Base-by-base conservation (phyloP, 2,888 invertebrate genomes). In the Morpho deidamia region DNA sequence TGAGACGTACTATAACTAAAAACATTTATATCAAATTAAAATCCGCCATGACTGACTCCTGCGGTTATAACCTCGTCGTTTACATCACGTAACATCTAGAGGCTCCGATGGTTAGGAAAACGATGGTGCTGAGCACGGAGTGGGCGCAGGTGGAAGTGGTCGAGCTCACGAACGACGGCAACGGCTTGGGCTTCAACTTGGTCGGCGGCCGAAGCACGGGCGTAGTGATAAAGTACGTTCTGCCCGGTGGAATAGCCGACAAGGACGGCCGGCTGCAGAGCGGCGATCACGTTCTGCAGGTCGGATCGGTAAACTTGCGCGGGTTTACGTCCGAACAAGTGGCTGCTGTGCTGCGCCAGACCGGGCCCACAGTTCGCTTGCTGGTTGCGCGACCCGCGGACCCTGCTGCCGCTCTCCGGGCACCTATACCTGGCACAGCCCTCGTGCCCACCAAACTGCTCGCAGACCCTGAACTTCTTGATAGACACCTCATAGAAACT, bases 111-210 rank as follows among this genome's bases (percentile, higher is more conserved):
- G 89, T 90, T 76, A 83, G 77, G 74, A 75, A 74, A 69, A 87
- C 83, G 77, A 93, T 93, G 93, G 93, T 93, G 93, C 93, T 99
- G 91, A 98, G 97, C 90, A 99, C 99, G 83, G 99, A 99, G 92
- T 99, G 98, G 98, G 98, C 98, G 71, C 99, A 99, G 92, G 97
- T 99, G 83, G 99, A 99, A 94, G 97, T 98, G 74, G 97, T 99
- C 84, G 99, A 99, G 89, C 93, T 99, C 72, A 93, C 95, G 69
- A 99, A 99, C 87, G 99, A 99, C 92, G 99, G 98, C 68, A 96
- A 97, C 73, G 98, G 99, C 51, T 93, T 99, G 70, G 99, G 99
- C 62, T 99, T 99, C 88, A 99, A 99, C 69, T 95, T 99, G 75
- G 98, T 99, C 69, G 99, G 99, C 65, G 97, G 97, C 40, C 94